Conservation (phyloP, 2,888 invertebrate genomes). For the Hirtodrosophila trivittata region DNA sequence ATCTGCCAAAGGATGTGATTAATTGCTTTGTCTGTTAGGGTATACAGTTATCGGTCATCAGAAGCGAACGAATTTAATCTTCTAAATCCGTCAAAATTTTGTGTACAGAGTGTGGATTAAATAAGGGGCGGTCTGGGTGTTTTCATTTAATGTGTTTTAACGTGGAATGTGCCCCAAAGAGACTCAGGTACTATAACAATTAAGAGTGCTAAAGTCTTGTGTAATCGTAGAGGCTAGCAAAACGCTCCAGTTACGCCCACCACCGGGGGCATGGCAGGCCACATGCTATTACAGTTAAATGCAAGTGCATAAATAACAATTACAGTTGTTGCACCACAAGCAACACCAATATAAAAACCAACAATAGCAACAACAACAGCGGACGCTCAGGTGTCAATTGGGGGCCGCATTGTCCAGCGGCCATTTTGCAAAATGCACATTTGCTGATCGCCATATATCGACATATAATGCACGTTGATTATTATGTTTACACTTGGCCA, state of each 20-base stretch:
- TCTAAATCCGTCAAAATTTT: slow-evolving; percentile 29
- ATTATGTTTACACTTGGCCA: slow-evolving; percentile 73
- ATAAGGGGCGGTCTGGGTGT: too few relatives aligned
- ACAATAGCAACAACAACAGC: slow-evolving; percentile 38
- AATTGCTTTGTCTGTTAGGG: too few relatives aligned
- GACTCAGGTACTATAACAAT: slow-evolving; percentile 43
- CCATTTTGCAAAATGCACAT: slow-evolving; percentile 66
- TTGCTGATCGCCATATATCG: slow-evolving; percentile 60
- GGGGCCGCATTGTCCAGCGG: slow-evolving; percentile 68
- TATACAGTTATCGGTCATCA: too few relatives aligned
- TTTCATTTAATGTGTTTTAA: slow-evolving; percentile 29
- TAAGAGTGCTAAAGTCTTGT: slow-evolving; percentile 61
- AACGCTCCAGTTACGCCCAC: slow-evolving; percentile 70
- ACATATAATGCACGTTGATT: slow-evolving; percentile 70
- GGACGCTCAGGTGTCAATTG: slow-evolving; percentile 75
- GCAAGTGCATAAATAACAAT: slow-evolving; percentile 80
- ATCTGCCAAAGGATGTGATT: too few relatives aligned
- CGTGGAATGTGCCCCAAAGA: slow-evolving; percentile 26
- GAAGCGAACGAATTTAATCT: too few relatives aligned
- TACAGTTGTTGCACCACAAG: slow-evolving; percentile 58
- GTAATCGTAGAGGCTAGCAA: slow-evolving; percentile 62
- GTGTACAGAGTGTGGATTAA: slow-evolving; percentile 38
- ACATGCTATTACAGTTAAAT: slow-evolving; percentile 75
- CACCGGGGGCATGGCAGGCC: slow-evolving; percentile 66
- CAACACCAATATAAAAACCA: slow-evolving; percentile 20